Conservation (phyloP, 2,797 vertebrate species). For the Antennarius maculatus region DNA sequence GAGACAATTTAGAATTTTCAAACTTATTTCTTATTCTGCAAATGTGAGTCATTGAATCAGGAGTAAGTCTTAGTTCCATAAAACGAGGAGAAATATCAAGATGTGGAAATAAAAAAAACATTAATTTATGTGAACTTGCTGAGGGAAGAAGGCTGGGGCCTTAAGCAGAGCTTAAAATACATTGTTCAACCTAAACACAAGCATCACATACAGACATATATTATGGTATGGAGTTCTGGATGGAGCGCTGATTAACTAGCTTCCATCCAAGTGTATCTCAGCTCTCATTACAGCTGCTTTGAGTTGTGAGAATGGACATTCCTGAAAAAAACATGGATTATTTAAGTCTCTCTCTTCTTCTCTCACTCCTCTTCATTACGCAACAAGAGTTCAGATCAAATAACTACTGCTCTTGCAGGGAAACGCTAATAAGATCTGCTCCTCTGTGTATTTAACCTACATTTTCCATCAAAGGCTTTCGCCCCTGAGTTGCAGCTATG, state of each 20-base stretch:
- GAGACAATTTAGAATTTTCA: not conserved
- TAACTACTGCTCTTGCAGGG: slow-evolving; percentile 68
- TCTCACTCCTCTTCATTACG: slow-evolving; percentile 67
- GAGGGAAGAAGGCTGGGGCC: not conserved
- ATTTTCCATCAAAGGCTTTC: slow-evolving; percentile 77
- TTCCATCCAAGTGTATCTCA: slow-evolving; percentile 28
- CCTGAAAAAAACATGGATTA: slow-evolving; percentile 76
- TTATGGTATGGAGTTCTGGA: slow-evolving; percentile 5
- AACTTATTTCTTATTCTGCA: slow-evolving; percentile 9
- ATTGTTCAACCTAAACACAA: slow-evolving; percentile 4
- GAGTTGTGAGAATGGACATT: slow-evolving; percentile 49
- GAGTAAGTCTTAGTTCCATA: not conserved
- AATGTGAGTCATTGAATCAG: slow-evolving; percentile 1
- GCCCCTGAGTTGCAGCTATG: slow-evolving; percentile 55
- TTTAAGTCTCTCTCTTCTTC: slow-evolving; percentile 61
- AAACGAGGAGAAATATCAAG: slow-evolving; percentile 4
- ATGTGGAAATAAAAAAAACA: slow-evolving; percentile 3
- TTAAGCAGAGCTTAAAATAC: not conserved
- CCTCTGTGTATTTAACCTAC: slow-evolving; percentile 83
- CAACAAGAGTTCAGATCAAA: slow-evolving; percentile 74
- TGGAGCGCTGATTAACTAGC: slow-evolving; percentile 31
- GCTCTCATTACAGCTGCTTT: slow-evolving; percentile 69
- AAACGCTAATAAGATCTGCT: slow-evolving; percentile 75
- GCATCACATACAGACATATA: not conserved
- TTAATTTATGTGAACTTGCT: too few species aligned